Evolutionary conservation across 2,797 vertebrate species (phyloP).

Genomic region (Leptoclinus maculatus): DNA sequence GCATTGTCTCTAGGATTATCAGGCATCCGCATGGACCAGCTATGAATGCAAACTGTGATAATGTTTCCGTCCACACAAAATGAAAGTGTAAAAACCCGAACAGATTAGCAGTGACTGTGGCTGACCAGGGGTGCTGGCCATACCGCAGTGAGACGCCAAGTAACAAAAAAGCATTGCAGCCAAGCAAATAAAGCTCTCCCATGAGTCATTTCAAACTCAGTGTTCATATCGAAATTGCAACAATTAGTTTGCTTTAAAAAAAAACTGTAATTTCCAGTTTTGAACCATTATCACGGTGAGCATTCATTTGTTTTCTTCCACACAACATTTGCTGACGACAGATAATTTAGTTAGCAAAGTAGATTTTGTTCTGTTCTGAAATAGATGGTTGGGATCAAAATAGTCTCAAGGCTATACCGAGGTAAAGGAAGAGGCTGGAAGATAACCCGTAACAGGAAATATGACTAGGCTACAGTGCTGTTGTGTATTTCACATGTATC

Average conservation of each 20-base stretch:
- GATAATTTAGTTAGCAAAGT: neutral
- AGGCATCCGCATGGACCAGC: slow-evolving; percentile 47
- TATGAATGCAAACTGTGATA: slow-evolving; percentile 66
- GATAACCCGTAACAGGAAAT: neutral
- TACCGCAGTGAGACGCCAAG: slow-evolving; percentile 25
- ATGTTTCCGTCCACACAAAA: slow-evolving; percentile 49
- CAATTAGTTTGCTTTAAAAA: neutral
- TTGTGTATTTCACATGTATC: neutral
- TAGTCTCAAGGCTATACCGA: too few relatives aligned
- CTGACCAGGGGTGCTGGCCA: slow-evolving; percentile 37
- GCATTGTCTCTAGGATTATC: slow-evolving; percentile 73
- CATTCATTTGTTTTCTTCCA: neutral
- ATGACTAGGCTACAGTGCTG: neutral
- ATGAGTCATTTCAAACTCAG: neutral
- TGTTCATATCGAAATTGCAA: neutral
- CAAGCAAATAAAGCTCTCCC: neutral
- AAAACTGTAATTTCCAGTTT: neutral
- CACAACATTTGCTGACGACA: neutral
- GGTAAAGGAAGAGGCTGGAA: neutral
- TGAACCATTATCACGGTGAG: neutral
- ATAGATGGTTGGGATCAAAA: neutral
- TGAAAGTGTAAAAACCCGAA: slow-evolving; percentile 65
- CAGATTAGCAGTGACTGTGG: slow-evolving; percentile 57
- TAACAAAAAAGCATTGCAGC: slow-evolving; percentile 9
- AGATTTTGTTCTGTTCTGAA: neutral